Percentiles rank a stretch among this genome's conserved stretches.
Conservation (phyloP, 1,140 invertebrate species). For the Trinorchestia longiramus region DNA sequence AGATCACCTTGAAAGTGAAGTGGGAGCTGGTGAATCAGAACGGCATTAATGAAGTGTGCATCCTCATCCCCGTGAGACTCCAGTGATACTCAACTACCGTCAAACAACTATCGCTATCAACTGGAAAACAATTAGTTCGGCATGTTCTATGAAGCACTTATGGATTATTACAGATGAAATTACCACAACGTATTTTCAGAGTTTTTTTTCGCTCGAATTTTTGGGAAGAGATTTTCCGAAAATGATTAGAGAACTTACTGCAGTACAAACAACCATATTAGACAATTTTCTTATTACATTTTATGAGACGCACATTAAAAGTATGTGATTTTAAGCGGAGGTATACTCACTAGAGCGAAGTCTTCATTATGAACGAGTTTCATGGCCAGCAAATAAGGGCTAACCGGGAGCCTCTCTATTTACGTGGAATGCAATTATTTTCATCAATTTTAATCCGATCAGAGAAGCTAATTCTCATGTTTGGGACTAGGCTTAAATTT, state of each 20-base stretch:
- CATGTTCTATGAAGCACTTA: background rate
- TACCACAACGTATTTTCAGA: no score
- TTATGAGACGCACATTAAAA: no score
- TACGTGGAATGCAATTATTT: no score
- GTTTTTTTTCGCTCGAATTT: background rate
- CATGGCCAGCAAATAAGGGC: no score
- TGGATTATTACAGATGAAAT: no score
- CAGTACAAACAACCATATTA: background rate
- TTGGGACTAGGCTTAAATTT: background rate
- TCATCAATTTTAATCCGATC: background rate
- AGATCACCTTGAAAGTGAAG: background rate
- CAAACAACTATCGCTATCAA: background rate
- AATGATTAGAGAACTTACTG: background rate
- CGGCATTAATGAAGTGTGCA: background rate
- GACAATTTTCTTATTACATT: no score
- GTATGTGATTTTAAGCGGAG: no score
- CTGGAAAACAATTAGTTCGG: background rate
- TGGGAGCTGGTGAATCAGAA: background rate
- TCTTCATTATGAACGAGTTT: no score
- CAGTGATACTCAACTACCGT: background rate
- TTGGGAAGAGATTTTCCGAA: background rate
- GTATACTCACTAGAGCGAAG: no score
- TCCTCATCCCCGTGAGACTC: constrained; percentile 28
- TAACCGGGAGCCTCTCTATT: no score
- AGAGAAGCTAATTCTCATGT: background rate